These are phyloP conservation scores for Muntiacus muntjak DNA, from an alignment of 2,113 vertebrate genomes.

Conservation along the genomic window DNA sequence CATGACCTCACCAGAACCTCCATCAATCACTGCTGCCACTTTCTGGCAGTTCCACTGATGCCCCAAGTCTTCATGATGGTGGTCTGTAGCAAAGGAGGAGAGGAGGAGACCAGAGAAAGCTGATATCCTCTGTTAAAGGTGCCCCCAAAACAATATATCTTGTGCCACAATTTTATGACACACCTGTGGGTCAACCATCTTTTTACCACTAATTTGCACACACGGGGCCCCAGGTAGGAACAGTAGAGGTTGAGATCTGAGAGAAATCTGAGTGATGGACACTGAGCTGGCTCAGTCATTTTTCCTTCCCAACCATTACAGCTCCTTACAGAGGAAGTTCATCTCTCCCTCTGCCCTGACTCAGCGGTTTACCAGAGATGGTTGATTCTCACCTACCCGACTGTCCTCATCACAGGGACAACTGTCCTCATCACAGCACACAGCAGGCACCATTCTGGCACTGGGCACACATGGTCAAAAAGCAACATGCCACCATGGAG, in stretches of 20 bases:
- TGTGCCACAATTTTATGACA: background rate
- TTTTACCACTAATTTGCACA: background rate
- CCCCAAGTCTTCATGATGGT: background rate
- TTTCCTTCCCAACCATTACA: background rate
- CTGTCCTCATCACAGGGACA: no score
- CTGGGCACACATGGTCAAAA: background rate
- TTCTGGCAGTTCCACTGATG: background rate
- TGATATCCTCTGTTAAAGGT: background rate
- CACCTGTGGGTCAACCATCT: background rate
- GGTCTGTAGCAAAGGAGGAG: background rate
- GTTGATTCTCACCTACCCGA: background rate
- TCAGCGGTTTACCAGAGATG: background rate
- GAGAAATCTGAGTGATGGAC: background rate
- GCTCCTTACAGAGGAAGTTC: background rate
- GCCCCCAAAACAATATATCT: background rate
- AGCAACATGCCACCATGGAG: background rate
- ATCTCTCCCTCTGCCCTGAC: background rate
- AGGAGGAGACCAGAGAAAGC: background rate
- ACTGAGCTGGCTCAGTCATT: background rate
- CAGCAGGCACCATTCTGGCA: background rate
- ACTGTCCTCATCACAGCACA: background rate
- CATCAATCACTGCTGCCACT: background rate
- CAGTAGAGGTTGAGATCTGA: background rate
- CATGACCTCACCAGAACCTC: background rate
- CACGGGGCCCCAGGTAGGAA: background rate